These are phyloP conservation scores for Parauchenoglanis punctatus DNA, from an alignment of 2,797 vertebrate species.

Conservation along the genomic window DNA sequence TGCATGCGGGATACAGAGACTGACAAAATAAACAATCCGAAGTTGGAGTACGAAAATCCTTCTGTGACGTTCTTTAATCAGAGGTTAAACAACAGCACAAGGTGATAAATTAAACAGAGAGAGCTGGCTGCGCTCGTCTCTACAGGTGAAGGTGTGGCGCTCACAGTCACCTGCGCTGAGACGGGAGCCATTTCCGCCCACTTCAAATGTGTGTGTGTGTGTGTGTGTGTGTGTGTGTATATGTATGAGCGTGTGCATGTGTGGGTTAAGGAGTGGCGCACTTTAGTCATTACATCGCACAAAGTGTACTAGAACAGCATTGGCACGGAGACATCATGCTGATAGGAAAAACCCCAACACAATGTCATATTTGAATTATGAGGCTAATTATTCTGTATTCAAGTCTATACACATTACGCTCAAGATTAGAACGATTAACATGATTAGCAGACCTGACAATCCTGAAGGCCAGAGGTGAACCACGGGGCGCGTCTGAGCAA, in stretches of 20 bases:
- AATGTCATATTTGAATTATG: not conserved
- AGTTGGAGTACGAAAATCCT: not conserved
- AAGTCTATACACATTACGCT: not conserved
- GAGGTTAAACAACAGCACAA: not conserved
- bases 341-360: not conserved
- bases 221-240: not conserved
- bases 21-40: not conserved
- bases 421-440: not conserved
- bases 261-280: not conserved
- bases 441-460: not conserved
- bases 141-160: slow-evolving; percentile 73
- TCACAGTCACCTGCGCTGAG: slow-evolving; percentile 57
- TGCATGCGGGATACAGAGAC: not conserved
- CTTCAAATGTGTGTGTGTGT: not conserved
- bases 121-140: slow-evolving; percentile 14
- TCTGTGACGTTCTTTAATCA: not conserved
- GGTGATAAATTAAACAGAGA: not conserved
- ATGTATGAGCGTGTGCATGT: not conserved
- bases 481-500: not conserved
- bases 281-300: not conserved
- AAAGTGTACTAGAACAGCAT: not conserved
- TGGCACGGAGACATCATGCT: not conserved
- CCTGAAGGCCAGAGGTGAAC: not conserved
- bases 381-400: slow-evolving; percentile 1
- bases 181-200: slow-evolving; percentile 22